Evolutionary conservation across 2,888 invertebrate species (phyloP).

Genomic region (Mellilla xanthometata): DNA sequence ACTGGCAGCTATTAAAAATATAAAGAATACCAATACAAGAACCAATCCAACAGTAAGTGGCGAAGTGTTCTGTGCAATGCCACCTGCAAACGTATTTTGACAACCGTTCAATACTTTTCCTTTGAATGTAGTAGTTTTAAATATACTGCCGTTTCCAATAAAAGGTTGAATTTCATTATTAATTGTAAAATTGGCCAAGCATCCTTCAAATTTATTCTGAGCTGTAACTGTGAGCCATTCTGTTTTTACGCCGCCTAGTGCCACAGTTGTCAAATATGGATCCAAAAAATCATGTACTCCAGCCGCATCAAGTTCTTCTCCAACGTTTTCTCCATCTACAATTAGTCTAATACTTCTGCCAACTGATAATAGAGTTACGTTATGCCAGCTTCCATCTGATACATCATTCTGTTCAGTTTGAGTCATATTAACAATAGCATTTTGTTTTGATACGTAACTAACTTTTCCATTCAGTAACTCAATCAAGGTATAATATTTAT

Average conservation of each 20-base stretch:
- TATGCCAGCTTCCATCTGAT: constrained; percentile 95
- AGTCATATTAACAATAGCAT: constrained; percentile 92
- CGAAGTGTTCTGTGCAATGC: constrained; percentile 90
- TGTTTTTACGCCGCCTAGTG: constrained; percentile 89
- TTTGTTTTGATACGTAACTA: constrained; percentile 90
- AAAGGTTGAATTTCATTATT: constrained; percentile 95
- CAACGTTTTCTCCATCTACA: constrained; percentile 87
- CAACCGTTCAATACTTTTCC: constrained; percentile 91
- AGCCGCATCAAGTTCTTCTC: constrained; percentile 93
- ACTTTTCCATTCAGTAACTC: constrained; percentile 90
- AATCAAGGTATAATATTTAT: constrained; percentile 92
- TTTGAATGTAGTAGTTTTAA: constrained; percentile 85
- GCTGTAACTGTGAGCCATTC: constrained; percentile 82
- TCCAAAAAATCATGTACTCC: constrained; percentile 96
- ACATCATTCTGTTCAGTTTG: constrained; percentile 83
- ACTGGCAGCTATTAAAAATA: constrained; percentile 93
- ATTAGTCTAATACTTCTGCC: constrained; percentile 87
- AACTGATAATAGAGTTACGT: constrained; percentile 88
- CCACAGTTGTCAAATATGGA: constrained; percentile 91
- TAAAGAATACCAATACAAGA: constrained; percentile 96
- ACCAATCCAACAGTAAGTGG: constrained; percentile 96
- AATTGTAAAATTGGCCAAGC: constrained; percentile 93
- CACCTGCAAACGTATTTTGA: constrained; percentile 88
- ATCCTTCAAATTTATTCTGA: constrained; percentile 91
- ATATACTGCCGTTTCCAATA: constrained; percentile 92